Conservation (phyloP, 2,113 vertebrate genomes). For the Pygoscelis antarcticus region DNA sequence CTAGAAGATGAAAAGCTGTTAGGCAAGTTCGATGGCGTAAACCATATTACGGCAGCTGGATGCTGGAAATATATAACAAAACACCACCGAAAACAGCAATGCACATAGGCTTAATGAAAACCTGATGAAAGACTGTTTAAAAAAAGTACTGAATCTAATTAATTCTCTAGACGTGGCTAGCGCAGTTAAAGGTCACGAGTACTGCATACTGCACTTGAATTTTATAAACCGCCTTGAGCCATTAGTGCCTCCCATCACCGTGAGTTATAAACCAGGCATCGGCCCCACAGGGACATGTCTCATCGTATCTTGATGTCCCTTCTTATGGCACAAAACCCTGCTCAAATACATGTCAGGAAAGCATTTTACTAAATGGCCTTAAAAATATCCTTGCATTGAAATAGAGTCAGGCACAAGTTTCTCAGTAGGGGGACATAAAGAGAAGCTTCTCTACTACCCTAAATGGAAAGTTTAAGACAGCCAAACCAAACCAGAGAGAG, state of each 20-base stretch:
- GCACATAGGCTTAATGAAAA: slow-evolving; percentile 31
- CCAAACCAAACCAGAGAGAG: neutral
- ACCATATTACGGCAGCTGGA: neutral
- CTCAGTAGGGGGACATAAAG: accelerated
- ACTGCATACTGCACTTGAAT: neutral
- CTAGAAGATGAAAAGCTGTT: neutral
- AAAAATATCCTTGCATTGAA: neutral
- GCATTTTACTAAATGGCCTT: neutral
- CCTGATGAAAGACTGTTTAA: slow-evolving; percentile 9
- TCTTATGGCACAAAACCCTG: neutral
- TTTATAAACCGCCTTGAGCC: neutral
- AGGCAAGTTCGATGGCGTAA: neutral
- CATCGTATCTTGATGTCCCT: neutral
- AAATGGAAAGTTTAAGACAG: neutral
- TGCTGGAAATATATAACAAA: neutral
- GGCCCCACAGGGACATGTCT: neutral
- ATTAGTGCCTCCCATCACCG: neutral
- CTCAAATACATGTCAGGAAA: neutral
- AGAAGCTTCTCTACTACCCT: neutral
- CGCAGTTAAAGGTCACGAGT: slow-evolving; percentile 10
- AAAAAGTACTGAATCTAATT: neutral
- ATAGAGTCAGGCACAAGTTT: neutral
- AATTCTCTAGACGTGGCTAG: neutral
- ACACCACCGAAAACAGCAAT: neutral
- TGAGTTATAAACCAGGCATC: neutral